Evolutionary conservation across 92 coral and sea anemone genomes (phyloP), one percentile per base, ranked within the genome.

Genomic region (Diadumene lineata): DNA sequence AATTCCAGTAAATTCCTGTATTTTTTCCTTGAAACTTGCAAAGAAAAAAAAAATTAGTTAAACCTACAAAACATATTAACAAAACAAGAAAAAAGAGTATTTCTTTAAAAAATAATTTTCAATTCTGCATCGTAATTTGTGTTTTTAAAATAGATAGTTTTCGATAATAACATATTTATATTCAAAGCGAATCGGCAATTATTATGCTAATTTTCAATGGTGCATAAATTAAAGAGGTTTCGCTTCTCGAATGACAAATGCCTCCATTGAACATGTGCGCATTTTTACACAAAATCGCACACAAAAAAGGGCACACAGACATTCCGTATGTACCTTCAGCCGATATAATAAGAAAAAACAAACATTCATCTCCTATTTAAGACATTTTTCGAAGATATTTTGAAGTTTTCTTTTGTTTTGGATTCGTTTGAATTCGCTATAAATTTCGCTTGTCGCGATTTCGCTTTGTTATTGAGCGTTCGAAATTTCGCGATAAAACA

Each of bases 371-470:
- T 1, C 64, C 26, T 26, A 18, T 17, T 31, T 58, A n/a, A 9
- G 31, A 27, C 25, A 29, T 34, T 53, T 7, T 11, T 34, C 18
- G 1, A 57, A 72, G 23, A 53, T 25, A 70, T 56, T 2, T 27
- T 27, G 16, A 16, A 31, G 29, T 56, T 72, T 72, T 72, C 0
- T 27, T 17, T 19, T 51, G 23, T 61, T 56, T 31, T 23, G 27
- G 50, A 57, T 56, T 60, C 27, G 66, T 26, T 38, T 56, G 50
- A 72, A 72, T 56, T 72, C 38, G 66, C 34, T 34, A 33, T 31
- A 19, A 43, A 38, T 72, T 72, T 72, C 77, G 77, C 66, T 56
- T 0, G 15, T 21, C 68, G 68, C 77, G 29, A 72, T 72, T 72
- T 72, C 77, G 77, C 63, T 72, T 72, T 51, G 65, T 1, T 16